These are phyloP conservation scores for Burhinus oedicnemus DNA, from an alignment of 2,113 vertebrate genomes.

Conservation along the genomic window DNA sequence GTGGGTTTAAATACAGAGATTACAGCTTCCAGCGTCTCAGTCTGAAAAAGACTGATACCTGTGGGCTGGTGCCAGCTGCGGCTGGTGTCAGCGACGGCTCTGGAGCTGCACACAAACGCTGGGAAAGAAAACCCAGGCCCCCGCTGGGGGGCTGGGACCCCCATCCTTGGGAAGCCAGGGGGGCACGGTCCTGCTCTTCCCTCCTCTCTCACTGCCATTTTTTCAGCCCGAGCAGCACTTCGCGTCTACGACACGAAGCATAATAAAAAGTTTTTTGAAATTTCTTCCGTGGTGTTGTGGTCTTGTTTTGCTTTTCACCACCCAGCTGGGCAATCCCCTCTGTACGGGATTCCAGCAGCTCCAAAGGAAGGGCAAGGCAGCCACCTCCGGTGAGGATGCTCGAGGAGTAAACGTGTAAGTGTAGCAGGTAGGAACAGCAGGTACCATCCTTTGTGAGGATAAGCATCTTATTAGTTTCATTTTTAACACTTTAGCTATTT, in stretches of 20 bases:
- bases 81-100: background rate
- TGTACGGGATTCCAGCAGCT: background rate
- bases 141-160: fast-evolving
- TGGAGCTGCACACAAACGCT: background rate
- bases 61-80: background rate
- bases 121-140: background rate
- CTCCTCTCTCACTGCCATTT: background rate
- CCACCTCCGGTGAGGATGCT: background rate
- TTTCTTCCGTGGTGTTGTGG: background rate
- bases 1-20: background rate
- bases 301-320: background rate
- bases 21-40: background rate
- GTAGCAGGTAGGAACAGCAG: background rate
- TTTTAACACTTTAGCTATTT: background rate
- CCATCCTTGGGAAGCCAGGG: background rate
- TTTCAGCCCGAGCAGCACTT: background rate
- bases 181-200: background rate
- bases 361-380: background rate
- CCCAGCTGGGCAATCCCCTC: background rate
- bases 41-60: background rate
- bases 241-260: background rate
- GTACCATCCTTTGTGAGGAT: no score
- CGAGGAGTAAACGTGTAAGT: fast-evolving
- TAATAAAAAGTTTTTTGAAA: background rate
- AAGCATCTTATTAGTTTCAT: background rate